phyloP scores from a whole-genome alignment of 2,113 vertebrate genomes.

The Motacilla alba region DNA sequence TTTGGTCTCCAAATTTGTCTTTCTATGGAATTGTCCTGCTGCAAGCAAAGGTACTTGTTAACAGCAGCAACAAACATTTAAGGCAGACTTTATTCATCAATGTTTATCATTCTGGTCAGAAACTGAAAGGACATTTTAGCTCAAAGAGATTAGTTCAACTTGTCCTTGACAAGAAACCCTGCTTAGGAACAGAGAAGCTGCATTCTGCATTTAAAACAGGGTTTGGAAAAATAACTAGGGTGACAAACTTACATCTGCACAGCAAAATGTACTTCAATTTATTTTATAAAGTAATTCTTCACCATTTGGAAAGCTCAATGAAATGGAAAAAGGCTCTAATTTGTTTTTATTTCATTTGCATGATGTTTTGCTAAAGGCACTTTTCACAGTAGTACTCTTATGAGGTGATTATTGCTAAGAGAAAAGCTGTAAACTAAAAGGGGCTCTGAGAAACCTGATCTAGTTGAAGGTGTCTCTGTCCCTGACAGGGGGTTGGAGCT shows the following conservation, averaged over 20 bases:
- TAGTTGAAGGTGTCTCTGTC: not conserved
- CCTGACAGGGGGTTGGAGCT: accelerated
- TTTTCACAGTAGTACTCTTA: not conserved
- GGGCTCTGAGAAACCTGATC: not conserved
- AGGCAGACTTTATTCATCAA: not conserved
- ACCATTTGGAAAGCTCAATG: not conserved
- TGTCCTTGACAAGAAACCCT: not conserved
- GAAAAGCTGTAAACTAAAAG: not conserved
- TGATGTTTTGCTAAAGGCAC: not conserved
- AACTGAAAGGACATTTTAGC: not conserved
- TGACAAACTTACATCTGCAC: not conserved
- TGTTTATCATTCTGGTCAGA: not conserved
- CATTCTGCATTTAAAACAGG: not conserved
- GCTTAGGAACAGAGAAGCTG: not conserved
- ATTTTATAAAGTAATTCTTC: not conserved
- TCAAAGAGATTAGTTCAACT: not conserved
- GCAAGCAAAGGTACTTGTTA: not conserved
- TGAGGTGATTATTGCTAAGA: not conserved
- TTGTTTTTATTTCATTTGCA: not conserved
- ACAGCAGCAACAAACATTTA: not conserved
- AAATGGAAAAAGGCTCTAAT: not conserved
- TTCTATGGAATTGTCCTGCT: not conserved
- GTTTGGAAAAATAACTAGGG: not conserved
- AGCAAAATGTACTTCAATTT: not conserved
- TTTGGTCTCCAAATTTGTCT: not conserved